Evolutionary conservation across 2,113 vertebrate species (phyloP), one percentile per base, ranked within the genome.

Genomic region (Dissostichus mawsoni): DNA sequence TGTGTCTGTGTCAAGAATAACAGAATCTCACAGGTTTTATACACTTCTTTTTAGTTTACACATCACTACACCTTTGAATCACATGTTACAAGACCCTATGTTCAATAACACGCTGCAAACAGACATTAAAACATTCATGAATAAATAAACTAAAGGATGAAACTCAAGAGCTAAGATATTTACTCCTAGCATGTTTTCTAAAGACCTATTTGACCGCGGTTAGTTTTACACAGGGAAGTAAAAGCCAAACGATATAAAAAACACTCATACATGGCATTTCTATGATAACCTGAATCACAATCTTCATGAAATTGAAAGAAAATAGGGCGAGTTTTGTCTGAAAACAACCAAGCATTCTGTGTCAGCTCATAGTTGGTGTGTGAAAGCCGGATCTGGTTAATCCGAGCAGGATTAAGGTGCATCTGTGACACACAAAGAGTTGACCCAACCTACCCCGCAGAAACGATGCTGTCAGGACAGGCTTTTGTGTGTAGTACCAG

Each of bases 381-480:
- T 48, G 48, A 53, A 66, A n/a, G 41, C 11, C 56, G 51, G 67
- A 71, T 52, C 18, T 3, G 44, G 23, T 47, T 45, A 23, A 72
- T 65, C 56, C 73, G 55, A 68, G 20, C 61, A 23, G 64, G 80
- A 83, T 73, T 79, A 50, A 80, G 47, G 18, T 75, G 33, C 58
- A 64, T 71, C 76, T 80, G 79, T 81, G 84, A 66, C 79, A 83
- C 76, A 79, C 63, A 59, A 56, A 69, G 1, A 12, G 48, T 76
- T 64, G 47, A 77, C 65, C 80, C 12, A 20, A 47, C 57, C 65
- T 45, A 14, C 5, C 63, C 20, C 4, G 62, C 4, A 18, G 78
- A 78, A 75, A 48, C 36, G 66, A 33, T n/a, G 50, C 76, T 78
- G 76, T 81, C 66, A 64, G 48, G 47, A 56, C 41, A 0, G 76